phyloP scores from a whole-genome alignment of 64 coral and sea anemone species.

The Montipora capricornis region DNA sequence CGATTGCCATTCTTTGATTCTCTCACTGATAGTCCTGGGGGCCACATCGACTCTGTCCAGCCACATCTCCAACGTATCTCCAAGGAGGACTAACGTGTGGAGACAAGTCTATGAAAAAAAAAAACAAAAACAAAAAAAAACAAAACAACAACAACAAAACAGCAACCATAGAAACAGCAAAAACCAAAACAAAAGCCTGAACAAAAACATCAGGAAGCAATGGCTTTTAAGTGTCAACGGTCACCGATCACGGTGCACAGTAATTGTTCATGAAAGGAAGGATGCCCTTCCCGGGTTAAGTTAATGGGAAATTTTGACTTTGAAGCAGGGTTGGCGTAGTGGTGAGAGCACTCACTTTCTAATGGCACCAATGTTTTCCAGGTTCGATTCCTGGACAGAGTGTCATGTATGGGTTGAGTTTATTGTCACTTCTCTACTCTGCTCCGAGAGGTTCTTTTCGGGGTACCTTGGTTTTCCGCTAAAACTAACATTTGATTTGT shows the following conservation, averaged over 20 bases:
- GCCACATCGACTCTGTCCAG: neutral
- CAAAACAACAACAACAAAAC: too few species aligned
- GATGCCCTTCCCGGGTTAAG: neutral
- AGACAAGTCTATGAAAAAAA: neutral
- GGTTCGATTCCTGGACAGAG: too few species aligned
- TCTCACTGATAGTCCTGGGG: neutral
- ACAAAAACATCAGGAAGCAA: neutral
- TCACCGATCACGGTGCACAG: neutral
- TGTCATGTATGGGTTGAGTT: too few species aligned
- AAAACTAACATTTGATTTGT: too few species aligned
- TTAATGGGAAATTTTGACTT: neutral
- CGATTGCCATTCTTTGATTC: conserved; percentile 18
- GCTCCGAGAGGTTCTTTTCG: too few species aligned
- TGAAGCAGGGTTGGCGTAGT: neutral
- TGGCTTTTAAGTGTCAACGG: neutral
- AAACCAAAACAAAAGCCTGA: too few species aligned
- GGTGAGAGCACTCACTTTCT: too few species aligned
- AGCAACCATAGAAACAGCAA: too few species aligned
- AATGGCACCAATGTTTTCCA: too few species aligned
- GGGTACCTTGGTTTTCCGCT: too few species aligned
- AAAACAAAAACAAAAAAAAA: neutral
- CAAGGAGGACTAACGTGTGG: conserved; percentile 14
- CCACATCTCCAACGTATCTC: conserved; percentile 30
- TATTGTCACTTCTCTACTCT: too few species aligned
- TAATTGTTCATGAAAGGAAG: neutral